Evolutionary conservation across 2,797 vertebrate species (phyloP).

Genomic region (Enteromius radiatus): DNA sequence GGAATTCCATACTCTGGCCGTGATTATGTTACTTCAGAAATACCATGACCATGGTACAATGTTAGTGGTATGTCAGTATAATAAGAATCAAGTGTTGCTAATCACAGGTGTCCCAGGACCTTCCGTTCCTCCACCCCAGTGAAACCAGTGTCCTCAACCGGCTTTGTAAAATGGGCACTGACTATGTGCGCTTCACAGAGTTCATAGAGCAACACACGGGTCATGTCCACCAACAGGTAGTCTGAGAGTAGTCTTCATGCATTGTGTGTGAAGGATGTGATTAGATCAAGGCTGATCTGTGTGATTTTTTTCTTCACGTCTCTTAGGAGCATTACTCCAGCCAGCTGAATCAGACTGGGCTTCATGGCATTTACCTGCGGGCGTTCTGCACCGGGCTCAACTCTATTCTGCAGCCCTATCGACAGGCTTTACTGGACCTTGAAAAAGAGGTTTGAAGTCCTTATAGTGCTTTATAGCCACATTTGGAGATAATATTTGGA

Average conservation of each 20-base stretch:
- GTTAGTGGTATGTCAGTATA: neutral
- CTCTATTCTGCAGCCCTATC: constrained; percentile 93
- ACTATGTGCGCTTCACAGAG: constrained; percentile 95
- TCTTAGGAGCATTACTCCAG: constrained; percentile 86
- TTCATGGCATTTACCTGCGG: constrained; percentile 93
- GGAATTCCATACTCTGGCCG: no score
- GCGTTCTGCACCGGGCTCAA: constrained; percentile 97
- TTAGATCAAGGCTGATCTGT: neutral
- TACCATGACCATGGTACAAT: neutral
- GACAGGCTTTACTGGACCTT: constrained; percentile 93
- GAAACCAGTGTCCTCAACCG: constrained; percentile 92
- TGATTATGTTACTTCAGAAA: no score
- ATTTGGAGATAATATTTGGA: no score
- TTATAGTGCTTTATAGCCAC: neutral
- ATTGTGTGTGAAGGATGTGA: neutral
- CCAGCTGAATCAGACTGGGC: constrained; percentile 84
- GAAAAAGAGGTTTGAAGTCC: constrained; percentile 85
- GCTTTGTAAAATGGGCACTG: constrained; percentile 91
- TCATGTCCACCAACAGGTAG: constrained; percentile 84
- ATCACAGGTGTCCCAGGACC: constrained; percentile 90
- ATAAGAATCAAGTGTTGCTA: constrained; percentile 1
- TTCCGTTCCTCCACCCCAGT: constrained; percentile 95
- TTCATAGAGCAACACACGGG: constrained; percentile 94
- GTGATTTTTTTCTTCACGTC: neutral
- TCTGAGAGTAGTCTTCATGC: neutral